Evolutionary conservation across 2,888 invertebrate genomes (phyloP), one percentile per base, ranked within the genome.

Genomic region (Agriotes lineatus): DNA sequence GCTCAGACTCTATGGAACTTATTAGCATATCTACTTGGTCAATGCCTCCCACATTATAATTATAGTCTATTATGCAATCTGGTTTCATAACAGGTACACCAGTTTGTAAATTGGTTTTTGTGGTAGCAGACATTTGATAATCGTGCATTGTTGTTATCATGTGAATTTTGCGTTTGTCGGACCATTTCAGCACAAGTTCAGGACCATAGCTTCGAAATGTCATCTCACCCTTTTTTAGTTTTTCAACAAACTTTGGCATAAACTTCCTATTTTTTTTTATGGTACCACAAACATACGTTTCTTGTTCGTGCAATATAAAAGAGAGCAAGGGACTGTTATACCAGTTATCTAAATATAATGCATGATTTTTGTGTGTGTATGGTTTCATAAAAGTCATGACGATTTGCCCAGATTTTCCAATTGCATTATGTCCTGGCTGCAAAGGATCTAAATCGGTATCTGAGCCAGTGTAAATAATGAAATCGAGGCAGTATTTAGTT

Each of bases 131-230:
- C 52, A 75, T 72, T 64, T 69, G 39, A 50, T 57, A 56, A 60
- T 56, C 52, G 65, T 78, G 72, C 14, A 72, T 67, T 35, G 74
- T 76, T 58, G 75, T 71, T 22, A 76, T 65, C 73, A 76, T 75
- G 37, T 59, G 42, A 1, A 79, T 77, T 20, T 78, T 75, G 42
- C 77, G 52, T 61, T 78, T 79, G 56, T 81, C 78, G 39, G 65
- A 59, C 78, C 80, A 80, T 73, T 81, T 79, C 20, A 78, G 44
- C 3, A 72, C 74, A 16, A 78, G 10, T 18, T 78, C 16, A 39
- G 67, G 60, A 35, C 63, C 33, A 45, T 60, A 50, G 33, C 1
- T 10, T 2, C 4, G n/a, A 1, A 5, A 14, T 5, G 6, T n/a
- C 22, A n/a, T 42, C 7, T 58, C 39, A n/a, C 16, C 25, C 14